Evolutionary conservation across 2,113 vertebrate species (phyloP), one percentile per base, ranked within the genome.

Genomic region (Amia ocellicauda): DNA sequence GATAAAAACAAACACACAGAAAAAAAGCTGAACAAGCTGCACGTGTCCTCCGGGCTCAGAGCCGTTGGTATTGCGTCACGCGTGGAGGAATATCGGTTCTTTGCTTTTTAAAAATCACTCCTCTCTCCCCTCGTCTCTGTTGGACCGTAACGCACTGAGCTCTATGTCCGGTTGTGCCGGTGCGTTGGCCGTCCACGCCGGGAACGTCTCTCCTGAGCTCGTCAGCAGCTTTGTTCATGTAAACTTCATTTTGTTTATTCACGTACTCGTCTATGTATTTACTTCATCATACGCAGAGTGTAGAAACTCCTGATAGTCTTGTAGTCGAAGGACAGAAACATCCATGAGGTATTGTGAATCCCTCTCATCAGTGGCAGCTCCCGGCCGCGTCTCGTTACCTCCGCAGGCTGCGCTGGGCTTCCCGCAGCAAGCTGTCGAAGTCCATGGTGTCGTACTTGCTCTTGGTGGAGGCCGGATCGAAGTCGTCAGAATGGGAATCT

Each of bases 381-480:
- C 66, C 70, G 80, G n/a, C n/a, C n/a, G n/a, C n/a, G 69, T 70
- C 89, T 84, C 80, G 92, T 98, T 98, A 99, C 95, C 94, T 98
- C 82, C 92, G 92, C 83, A 99, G 90, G 84, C 97, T 96, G 82
- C 91, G 86, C 84, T 98, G 97, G 69, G 95, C 97, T 88, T 99
- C 97, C 82, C 85, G 91, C 73, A 98, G 92, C 93, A 99, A 95
- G 91, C 93, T 98, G 91, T 99, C 97, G 69, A 99, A 99, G 93
- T 99, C 96, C 93, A 99, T 92, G 82, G 93, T 98, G 92, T 98
- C 97, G 72, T 98, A 99, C 87, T 99, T 98, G 97, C 96, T 99
- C 90, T 97, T 98, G 74, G 94, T 93, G 82, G 94, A 96, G 88
- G 96, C 89, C 83, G 96, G 95, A 89, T 99, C 96, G 88, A 99